Percentiles rank a stretch among this genome's conserved stretches.
phyloP scores from a whole-genome alignment of 2,113 vertebrate genomes.

The Passer montanus region DNA sequence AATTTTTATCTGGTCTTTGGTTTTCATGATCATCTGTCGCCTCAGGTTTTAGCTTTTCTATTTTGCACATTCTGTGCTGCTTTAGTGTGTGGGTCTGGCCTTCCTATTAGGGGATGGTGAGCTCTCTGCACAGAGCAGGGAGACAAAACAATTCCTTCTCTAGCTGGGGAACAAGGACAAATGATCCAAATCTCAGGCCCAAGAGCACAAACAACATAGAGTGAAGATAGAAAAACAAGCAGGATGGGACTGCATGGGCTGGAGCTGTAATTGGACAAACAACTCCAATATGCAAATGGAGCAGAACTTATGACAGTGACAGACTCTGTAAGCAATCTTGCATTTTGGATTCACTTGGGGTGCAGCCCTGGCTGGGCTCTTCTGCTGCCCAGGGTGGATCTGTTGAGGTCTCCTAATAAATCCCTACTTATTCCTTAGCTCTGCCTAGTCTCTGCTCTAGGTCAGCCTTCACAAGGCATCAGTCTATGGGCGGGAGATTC shows the following conservation, averaged over 20 bases:
- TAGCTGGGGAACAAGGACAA: background rate
- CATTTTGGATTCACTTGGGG: background rate
- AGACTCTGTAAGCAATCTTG: accelerated
- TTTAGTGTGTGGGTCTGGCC: background rate
- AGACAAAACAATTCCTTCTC: background rate
- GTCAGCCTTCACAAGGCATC: background rate
- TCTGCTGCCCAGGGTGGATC: background rate
- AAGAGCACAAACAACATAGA: background rate
- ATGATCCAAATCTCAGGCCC: background rate
- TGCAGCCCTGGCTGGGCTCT: background rate
- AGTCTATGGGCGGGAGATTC: background rate
- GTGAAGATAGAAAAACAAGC: too few species aligned
- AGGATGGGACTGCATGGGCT: background rate
- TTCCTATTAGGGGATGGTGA: background rate
- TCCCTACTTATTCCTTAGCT: background rate
- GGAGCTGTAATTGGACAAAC: background rate
- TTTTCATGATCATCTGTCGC: background rate
- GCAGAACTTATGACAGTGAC: background rate
- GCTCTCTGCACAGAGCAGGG: background rate
- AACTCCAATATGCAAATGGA: background rate
- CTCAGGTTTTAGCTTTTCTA: background rate
- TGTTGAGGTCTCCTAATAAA: background rate
- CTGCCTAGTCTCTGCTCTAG: background rate
- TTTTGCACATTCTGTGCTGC: background rate
- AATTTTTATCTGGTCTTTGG: background rate